Percentiles rank a stretch among this genome's conserved stretches.
Evolutionary conservation across 2,113 vertebrate species (phyloP).

Genomic region (Cheirogaleus medius): DNA sequence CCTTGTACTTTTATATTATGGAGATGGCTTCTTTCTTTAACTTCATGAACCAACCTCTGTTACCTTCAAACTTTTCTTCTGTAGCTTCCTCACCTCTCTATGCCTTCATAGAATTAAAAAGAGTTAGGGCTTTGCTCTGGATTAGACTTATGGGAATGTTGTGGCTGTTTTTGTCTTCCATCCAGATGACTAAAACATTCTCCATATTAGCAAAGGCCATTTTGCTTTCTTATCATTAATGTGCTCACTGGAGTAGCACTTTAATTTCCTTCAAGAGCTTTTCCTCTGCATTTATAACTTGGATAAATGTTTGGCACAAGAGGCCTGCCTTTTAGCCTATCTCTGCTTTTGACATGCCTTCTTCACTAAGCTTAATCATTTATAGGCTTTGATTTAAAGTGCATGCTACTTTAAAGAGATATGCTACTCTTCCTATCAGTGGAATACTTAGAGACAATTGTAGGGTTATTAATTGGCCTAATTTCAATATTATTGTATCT

Average conservation of each 20-base stretch:
- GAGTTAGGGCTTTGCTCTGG: neutral
- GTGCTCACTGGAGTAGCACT: neutral
- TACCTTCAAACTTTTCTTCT: neutral
- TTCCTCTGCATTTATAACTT: neutral
- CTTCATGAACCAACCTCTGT: neutral
- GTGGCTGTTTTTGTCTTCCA: neutral
- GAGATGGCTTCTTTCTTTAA: neutral
- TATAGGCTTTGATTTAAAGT: neutral
- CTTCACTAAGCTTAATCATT: neutral
- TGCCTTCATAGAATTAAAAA: neutral
- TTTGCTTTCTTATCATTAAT: neutral
- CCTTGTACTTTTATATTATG: neutral
- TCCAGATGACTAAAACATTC: neutral
- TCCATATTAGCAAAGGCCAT: neutral
- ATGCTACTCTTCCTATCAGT: neutral
- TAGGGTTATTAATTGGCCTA: neutral
- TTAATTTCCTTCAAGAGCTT: neutral
- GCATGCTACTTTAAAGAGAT: neutral
- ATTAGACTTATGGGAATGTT: neutral
- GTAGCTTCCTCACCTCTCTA: neutral
- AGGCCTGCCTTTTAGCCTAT: neutral
- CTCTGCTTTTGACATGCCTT: neutral
- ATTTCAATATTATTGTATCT: neutral
- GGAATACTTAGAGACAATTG: neutral
- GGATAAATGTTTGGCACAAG: neutral